Percentiles rank a stretch among this genome's conserved stretches.
phyloP scores from a whole-genome alignment of 2,888 invertebrate genomes.

The Zonitis immaculata region DNA sequence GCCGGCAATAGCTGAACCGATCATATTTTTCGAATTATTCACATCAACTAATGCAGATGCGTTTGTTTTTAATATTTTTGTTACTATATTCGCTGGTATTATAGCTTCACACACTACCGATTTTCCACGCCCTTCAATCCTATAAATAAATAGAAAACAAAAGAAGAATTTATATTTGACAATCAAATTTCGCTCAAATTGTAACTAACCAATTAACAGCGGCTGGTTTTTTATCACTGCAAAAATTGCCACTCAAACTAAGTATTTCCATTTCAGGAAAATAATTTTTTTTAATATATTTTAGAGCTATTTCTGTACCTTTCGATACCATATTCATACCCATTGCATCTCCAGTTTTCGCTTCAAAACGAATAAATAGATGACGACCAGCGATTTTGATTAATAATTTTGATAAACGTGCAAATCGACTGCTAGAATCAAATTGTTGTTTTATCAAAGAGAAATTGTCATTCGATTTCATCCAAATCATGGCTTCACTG shows the following conservation, averaged over 20 bases:
- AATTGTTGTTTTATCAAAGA: conserved; percentile 74
- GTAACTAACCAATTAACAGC: conserved; percentile 97
- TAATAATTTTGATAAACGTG: conserved; percentile 72
- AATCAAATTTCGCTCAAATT: too few relatives aligned
- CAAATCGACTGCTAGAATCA: conserved; percentile 87
- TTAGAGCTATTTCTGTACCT: conserved; percentile 84
- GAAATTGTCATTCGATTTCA: conserved; percentile 70
- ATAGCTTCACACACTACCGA: conserved; percentile 90
- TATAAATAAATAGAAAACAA: too few relatives aligned
- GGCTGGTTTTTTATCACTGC: conserved; percentile 94
- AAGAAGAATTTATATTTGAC: too few relatives aligned
- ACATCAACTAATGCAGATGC: conserved; percentile 79
- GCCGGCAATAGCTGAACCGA: conserved; percentile 92
- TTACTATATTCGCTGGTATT: conserved; percentile 68
- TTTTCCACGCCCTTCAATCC: conserved; percentile 94
- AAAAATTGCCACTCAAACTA: conserved; percentile 94
- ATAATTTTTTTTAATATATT: conserved; percentile 60
- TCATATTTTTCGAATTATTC: conserved; percentile 86
- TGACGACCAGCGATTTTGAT: conserved; percentile 80
- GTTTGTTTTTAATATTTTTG: conserved; percentile 76
- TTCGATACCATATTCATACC: conserved; percentile 99
- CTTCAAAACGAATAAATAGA: conserved; percentile 61
- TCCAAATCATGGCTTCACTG: too few relatives aligned
- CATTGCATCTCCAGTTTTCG: conserved; percentile 93
- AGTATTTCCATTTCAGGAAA: conserved; percentile 89